Conservation (phyloP, 2,797 vertebrate species). For the Sebastolobus altivelis region DNA sequence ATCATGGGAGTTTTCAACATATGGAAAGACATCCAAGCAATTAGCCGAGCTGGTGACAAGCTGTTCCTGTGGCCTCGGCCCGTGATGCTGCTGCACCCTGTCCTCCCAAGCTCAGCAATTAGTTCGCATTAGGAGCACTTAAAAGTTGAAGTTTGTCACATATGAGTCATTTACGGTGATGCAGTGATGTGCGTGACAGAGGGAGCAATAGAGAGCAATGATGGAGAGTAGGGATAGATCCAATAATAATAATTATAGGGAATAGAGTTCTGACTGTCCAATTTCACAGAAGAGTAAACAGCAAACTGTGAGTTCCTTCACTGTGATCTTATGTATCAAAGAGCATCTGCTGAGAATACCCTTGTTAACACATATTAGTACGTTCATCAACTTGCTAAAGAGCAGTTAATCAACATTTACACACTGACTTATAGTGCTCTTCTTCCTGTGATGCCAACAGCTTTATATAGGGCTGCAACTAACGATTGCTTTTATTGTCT, state of each 20-base stretch:
- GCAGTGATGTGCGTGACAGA: not conserved
- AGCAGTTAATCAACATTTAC: conserved; percentile 35
- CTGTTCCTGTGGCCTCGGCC: conserved; percentile 54
- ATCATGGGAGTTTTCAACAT: conserved; percentile 41
- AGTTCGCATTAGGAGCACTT: conserved; percentile 34
- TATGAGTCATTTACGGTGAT: conserved; percentile 35
- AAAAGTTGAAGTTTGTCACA: conserved; percentile 15
- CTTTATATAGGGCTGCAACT: conserved; percentile 1
- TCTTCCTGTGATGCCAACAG: conserved; percentile 11
- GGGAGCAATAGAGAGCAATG: not conserved
- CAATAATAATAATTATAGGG: conserved; percentile 18
- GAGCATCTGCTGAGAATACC: conserved; percentile 17
- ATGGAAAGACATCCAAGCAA: conserved; percentile 52
- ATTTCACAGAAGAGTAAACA: conserved; percentile 25
- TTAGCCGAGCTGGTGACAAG: conserved; percentile 71
- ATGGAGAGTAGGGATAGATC: not conserved
- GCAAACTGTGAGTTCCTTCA: conserved; percentile 2
- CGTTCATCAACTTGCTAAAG: conserved; percentile 20
- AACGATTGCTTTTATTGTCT: no score
- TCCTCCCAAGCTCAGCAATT: conserved; percentile 54
- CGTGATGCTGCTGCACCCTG: conserved; percentile 44
- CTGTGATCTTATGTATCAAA: conserved; percentile 28
- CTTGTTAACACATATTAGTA: conserved; percentile 35
- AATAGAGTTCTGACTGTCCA: not conserved
- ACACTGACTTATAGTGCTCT: not conserved